phyloP scores from a whole-genome alignment of 2,113 vertebrate genomes.

The Indicator indicator region DNA sequence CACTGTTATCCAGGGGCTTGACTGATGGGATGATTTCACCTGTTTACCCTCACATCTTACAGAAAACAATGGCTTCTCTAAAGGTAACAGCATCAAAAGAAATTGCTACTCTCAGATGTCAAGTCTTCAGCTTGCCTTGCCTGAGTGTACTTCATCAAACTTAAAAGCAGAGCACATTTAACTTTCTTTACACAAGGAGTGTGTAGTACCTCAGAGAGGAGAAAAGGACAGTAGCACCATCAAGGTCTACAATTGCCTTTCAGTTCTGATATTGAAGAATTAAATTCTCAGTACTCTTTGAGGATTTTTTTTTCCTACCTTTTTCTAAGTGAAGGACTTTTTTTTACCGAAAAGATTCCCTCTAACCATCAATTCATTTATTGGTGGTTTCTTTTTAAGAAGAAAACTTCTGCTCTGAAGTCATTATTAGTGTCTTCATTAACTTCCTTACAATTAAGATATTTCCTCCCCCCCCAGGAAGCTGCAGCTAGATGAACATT shows the following conservation, averaged over 20 bases:
- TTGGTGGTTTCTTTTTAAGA: background rate
- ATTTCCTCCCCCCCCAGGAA: background rate
- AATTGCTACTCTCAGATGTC: slow-evolving; percentile 4
- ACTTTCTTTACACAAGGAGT: background rate
- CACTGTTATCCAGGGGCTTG: background rate
- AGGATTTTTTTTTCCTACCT: background rate
- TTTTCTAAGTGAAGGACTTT: background rate
- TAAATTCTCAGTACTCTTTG: background rate
- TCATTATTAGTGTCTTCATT: background rate
- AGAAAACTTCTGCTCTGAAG: background rate
- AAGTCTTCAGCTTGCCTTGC: background rate
- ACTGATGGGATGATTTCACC: background rate
- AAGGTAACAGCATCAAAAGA: slow-evolving; percentile 32
- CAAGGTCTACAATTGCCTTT: background rate
- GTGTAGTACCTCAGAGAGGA: background rate
- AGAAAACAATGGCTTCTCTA: slow-evolving; percentile 20
- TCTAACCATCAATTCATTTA: background rate
- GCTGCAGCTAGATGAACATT: background rate
- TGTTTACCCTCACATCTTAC: background rate
- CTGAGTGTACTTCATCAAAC: background rate
- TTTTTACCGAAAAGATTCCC: background rate
- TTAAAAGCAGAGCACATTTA: background rate
- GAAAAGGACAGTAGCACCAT: background rate
- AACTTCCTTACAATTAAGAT: background rate
- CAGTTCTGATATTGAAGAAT: background rate